phyloP scores from a whole-genome alignment of 2,888 invertebrate species.

The Malacosoma neustria region DNA sequence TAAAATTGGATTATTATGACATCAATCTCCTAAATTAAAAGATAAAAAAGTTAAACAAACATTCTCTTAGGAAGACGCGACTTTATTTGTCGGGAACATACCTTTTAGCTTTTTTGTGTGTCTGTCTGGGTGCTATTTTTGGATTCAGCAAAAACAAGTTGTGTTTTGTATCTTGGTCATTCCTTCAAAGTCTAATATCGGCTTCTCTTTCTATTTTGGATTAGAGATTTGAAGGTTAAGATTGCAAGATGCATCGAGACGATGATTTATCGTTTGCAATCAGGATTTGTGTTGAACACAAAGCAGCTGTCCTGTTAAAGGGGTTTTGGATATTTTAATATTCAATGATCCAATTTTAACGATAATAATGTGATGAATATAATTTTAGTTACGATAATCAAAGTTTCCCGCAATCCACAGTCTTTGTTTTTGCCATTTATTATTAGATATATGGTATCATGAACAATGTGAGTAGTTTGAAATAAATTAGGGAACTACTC shows the following conservation, averaged over 20 bases:
- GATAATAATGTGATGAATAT: too few relatives aligned
- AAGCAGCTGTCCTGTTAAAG: background rate
- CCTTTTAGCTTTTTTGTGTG: constrained; percentile 31
- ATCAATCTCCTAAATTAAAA: too few relatives aligned
- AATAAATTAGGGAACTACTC: too few relatives aligned
- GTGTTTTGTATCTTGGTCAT: constrained; percentile 14
- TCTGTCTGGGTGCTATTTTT: constrained; percentile 29
- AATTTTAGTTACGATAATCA: too few relatives aligned
- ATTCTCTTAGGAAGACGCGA: constrained; percentile 21
- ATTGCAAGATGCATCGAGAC: background rate
- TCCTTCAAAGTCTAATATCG: constrained; percentile 7
- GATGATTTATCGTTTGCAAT: background rate
- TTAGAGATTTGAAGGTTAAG: background rate
- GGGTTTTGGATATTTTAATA: too few relatives aligned
- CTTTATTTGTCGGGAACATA: constrained; percentile 30
- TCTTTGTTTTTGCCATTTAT: too few relatives aligned
- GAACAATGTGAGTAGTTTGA: too few relatives aligned
- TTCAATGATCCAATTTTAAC: too few relatives aligned
- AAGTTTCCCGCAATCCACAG: too few relatives aligned
- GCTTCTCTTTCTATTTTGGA: background rate
- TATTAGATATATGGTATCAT: too few relatives aligned
- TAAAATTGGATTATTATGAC: too few relatives aligned
- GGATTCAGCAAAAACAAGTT: constrained; percentile 27
- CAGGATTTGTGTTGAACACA: background rate
- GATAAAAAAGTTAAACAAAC: constrained; percentile 22